Base-by-base conservation (phyloP, 2,888 invertebrate species). In the Apomyelois bistriatella region DNA sequence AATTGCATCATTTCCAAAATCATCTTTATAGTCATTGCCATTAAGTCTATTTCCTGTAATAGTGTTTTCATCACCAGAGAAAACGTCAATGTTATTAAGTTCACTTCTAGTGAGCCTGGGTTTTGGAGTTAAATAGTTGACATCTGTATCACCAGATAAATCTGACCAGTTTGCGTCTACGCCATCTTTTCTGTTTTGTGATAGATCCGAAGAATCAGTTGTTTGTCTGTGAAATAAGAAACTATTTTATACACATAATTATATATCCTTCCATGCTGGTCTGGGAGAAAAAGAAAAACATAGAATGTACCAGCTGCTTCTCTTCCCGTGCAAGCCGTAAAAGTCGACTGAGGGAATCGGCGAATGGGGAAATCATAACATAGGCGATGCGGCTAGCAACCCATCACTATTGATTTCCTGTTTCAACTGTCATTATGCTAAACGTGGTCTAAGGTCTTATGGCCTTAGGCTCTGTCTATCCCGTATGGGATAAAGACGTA, bases 121-220 rank as follows among this genome's bases (percentile, higher is more conserved):
- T 22, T 67, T 74, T 1, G 73, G 66, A 17, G 3, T 16, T 1
- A 79, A 62, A 53, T 79, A 73, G 68, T 90, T 90, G 0, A 90
- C 74, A 55, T 85, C 83, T 0, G 67, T 86, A 43, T 90, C 90
- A 52, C 81, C 84, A 0, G 86, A 76, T 0, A 90, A 66, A 57
- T 90, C 89, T 6, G 59, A 51, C 83, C 79, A 83, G 60, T 58
- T 53, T 0, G 52, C 58, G 35, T 56, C 55, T 35, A 58, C 48
- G 1, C 50, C 37, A n/a, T 57, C 52, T 4, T 36, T 42, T 35
- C 16, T 40, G 30, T 17, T 53, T 42, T 53, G 58, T 38, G 47
- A 61, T 59, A 28, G n/a, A 17, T 41, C 9, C 3, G 46, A 7
- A 10, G 43, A 16, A 16, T 46, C 16, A 16, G 51, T 36, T 32